Conservation (phyloP, 2,797 vertebrate genomes). For the Glossophaga mutica region DNA sequence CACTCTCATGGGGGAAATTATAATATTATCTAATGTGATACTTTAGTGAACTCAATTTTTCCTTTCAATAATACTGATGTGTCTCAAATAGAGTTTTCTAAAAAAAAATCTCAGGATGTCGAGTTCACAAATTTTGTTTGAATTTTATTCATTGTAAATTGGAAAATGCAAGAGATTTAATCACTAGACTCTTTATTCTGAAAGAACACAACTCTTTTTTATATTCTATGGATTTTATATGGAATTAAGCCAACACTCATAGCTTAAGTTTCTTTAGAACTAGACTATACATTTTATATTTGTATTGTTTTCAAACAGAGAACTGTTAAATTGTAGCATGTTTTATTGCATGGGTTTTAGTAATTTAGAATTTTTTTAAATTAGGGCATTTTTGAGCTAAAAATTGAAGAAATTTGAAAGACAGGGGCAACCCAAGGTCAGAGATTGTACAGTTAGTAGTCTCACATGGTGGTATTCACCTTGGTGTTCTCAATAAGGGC, state of each 20-base stretch:
- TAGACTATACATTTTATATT: background rate
- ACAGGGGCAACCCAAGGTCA: background rate
- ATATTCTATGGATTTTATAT: slow-evolving; percentile 17
- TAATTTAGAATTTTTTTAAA: background rate
- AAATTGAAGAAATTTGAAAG: background rate
- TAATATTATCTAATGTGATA: slow-evolving; percentile 62
- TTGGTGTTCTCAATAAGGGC: background rate
- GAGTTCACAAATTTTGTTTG: slow-evolving; percentile 7
- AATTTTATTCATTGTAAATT: slow-evolving; percentile 26
- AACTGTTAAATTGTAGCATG: background rate
- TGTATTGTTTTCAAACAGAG: background rate
- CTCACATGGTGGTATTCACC: background rate
- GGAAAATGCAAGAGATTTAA: background rate
- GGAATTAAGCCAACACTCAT: background rate
- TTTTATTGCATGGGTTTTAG: background rate
- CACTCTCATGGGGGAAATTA: slow-evolving; percentile 50
- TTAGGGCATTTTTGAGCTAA: background rate
- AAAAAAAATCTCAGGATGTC: background rate
- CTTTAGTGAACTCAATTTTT: slow-evolving; percentile 50
- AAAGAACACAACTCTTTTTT: background rate
- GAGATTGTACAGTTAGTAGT: background rate
- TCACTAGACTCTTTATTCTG: background rate
- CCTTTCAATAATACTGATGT: slow-evolving; percentile 48
- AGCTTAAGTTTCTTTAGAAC: background rate
- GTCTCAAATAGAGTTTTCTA: slow-evolving; percentile 48